phyloP scores from a whole-genome alignment of 2,888 invertebrate species.

The Nycteola revayana region DNA sequence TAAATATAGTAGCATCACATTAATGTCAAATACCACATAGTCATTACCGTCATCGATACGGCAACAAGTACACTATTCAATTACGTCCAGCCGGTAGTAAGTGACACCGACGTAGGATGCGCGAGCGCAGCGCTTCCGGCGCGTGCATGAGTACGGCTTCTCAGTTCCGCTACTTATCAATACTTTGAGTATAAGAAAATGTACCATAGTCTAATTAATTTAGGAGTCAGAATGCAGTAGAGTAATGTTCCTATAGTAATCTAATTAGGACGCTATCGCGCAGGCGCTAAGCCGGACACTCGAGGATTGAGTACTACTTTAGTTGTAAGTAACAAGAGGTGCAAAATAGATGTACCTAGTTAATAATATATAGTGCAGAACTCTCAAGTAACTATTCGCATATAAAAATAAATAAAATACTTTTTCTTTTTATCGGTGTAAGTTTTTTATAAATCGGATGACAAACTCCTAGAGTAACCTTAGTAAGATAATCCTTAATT shows the following conservation, averaged over 20 bases:
- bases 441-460: too few relatives aligned
- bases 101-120: constrained; percentile 65
- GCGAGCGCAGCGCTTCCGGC: constrained; percentile 72
- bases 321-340: constrained; percentile 8
- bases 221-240: not conserved
- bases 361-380: too few relatives aligned
- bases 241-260: not conserved
- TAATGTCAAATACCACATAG: too few relatives aligned
- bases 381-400: too few relatives aligned
- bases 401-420: too few relatives aligned
- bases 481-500: too few relatives aligned
- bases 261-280: constrained; percentile 30
- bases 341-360: constrained; percentile 2
- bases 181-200: not conserved
- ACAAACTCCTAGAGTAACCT: too few relatives aligned
- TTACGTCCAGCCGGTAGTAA: constrained; percentile 53
- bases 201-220: not conserved
- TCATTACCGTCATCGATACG: constrained; percentile 46
- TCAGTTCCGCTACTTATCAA: constrained; percentile 55
- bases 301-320: constrained; percentile 34
- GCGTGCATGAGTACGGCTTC: constrained; percentile 78
- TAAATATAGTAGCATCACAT: too few relatives aligned
- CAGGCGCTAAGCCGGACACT: constrained; percentile 45
- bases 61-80: constrained; percentile 55
- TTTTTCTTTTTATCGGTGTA: too few relatives aligned